Percentiles rank a stretch among this genome's conserved stretches.
Evolutionary conservation across 1,140 invertebrate genomes (phyloP).

Genomic region (Drosophila saltans): DNA sequence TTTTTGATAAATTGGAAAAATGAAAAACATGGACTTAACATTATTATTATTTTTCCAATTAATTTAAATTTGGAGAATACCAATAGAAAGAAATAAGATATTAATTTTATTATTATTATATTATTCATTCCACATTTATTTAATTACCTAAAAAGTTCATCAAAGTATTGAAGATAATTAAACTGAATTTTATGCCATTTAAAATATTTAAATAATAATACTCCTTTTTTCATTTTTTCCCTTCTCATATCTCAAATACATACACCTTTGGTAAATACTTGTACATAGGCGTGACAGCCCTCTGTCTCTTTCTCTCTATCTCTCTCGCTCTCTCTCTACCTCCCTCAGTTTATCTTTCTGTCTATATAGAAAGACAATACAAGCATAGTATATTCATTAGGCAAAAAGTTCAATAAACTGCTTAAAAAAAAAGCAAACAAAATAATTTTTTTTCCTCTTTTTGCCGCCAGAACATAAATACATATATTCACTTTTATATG

Average conservation of each 20-base stretch:
- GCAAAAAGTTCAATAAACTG: constrained; percentile 61
- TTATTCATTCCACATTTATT: too few relatives aligned
- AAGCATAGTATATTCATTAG: constrained; percentile 65
- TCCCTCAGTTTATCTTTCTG: background rate
- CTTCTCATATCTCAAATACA: background rate
- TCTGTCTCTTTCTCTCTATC: background rate
- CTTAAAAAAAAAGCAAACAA: constrained; percentile 47
- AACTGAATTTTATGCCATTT: background rate
- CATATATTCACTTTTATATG: constrained; percentile 31
- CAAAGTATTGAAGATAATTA: too few relatives aligned
- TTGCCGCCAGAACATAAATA: constrained; percentile 56
- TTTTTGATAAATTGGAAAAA: too few relatives aligned
- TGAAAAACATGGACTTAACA: too few relatives aligned
- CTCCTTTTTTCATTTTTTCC: too few relatives aligned
- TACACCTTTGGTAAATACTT: constrained; percentile 7
- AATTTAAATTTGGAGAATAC: too few relatives aligned
- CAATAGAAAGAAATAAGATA: too few relatives aligned
- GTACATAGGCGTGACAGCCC: background rate
- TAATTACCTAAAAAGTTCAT: too few relatives aligned
- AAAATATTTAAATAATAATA: background rate
- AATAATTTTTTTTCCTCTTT: constrained; percentile 18
- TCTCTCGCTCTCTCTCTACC: background rate
- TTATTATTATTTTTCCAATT: too few relatives aligned
- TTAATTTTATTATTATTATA: too few relatives aligned
- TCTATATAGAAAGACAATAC: constrained; percentile 42